These are phyloP conservation scores for Phengaris arion DNA, from an alignment of 2,888 invertebrate species.

Conservation along the genomic window DNA sequence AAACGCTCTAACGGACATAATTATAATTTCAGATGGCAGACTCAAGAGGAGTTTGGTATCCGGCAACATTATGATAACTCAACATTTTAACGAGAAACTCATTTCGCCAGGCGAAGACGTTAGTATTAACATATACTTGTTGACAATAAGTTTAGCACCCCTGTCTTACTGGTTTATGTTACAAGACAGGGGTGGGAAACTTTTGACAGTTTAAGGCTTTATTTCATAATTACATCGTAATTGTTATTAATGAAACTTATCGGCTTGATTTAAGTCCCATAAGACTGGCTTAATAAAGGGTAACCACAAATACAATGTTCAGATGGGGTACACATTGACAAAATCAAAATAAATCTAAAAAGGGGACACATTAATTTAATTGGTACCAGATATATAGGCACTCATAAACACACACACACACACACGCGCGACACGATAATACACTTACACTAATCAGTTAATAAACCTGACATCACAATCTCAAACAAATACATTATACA, in stretches of 20 bases:
- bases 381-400: too few relatives aligned
- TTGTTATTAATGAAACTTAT: not conserved
- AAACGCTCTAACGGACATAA: too few relatives aligned
- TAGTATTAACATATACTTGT: constrained; percentile 43
- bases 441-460: too few relatives aligned
- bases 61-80: constrained; percentile 61
- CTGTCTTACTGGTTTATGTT: not conserved
- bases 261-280: not conserved
- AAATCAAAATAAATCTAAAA: too few relatives aligned
- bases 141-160: not conserved
- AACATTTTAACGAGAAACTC: constrained; percentile 71
- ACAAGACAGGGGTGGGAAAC: not conserved
- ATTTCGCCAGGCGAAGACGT: constrained; percentile 78
- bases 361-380: too few relatives aligned
- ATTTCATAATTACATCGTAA: constrained; percentile 9
- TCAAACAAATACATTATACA: too few relatives aligned
- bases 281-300: not conserved
- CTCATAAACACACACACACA: too few relatives aligned
- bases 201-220: not conserved
- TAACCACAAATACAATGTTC: not conserved
- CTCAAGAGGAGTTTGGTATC: constrained; percentile 55
- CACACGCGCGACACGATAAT: too few relatives aligned
- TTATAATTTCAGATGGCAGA: constrained; percentile 49
- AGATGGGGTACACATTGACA: too few relatives aligned
- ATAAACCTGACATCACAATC: too few relatives aligned